Evolutionary conservation across 1,140 invertebrate species (phyloP).

Genomic region (Eciton burchellii): DNA sequence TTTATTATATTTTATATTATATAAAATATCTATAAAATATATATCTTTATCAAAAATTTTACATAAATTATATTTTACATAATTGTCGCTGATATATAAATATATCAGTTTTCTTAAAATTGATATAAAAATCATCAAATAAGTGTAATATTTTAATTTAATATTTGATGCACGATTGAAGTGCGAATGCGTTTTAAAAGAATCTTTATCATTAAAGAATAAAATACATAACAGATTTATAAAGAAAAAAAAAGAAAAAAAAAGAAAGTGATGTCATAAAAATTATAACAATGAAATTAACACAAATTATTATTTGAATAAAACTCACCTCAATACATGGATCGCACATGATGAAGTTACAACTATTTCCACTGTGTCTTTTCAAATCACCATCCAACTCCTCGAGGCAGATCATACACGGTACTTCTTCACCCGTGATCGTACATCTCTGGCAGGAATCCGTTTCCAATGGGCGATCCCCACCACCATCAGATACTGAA

Average conservation of each 20-base stretch:
- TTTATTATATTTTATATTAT: too few species aligned
- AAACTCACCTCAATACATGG: slow-evolving; percentile 87
- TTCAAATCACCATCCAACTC: slow-evolving; percentile 87
- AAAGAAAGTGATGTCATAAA: slow-evolving; percentile 5
- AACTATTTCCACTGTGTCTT: slow-evolving; percentile 85
- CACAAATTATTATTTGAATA: neutral
- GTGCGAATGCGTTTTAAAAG: too few species aligned
- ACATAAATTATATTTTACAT: slow-evolving; percentile 9
- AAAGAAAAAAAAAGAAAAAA: too few species aligned
- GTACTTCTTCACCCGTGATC: slow-evolving; percentile 72
- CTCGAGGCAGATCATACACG: slow-evolving; percentile 89
- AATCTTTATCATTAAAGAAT: too few species aligned
- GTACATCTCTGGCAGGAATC: slow-evolving; percentile 76
- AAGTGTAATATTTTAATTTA: too few species aligned
- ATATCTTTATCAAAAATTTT: too few species aligned
- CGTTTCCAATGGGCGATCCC: slow-evolving; percentile 71
- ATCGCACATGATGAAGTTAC: slow-evolving; percentile 87
- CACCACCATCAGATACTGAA: slow-evolving; percentile 68
- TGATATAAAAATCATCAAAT: too few species aligned
- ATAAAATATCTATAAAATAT: neutral
- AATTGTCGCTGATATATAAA: neutral
- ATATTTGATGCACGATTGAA: too few species aligned
- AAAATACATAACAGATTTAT: too few species aligned
- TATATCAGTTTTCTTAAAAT: too few species aligned
- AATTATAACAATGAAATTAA: neutral